Evolutionary conservation across 2,113 vertebrate genomes (phyloP).

Genomic region (Azemiops feae): DNA sequence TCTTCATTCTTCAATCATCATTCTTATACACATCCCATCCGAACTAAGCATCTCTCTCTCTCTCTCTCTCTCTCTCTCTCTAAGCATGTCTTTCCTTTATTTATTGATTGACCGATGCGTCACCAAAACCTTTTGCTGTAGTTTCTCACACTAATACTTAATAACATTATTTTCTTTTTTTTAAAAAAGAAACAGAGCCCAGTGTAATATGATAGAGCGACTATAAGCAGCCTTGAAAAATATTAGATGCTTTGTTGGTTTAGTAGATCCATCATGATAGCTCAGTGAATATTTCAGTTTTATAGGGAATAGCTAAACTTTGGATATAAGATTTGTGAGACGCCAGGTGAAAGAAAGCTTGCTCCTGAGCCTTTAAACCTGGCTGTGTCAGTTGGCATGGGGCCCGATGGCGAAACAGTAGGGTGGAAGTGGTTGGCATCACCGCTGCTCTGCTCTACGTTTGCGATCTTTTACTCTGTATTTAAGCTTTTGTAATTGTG

Average conservation of each 20-base stretch:
- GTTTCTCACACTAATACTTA: background rate
- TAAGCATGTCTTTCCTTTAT: too few species aligned
- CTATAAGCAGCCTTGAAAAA: background rate
- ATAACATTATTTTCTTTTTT: too few species aligned
- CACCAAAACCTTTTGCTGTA: background rate
- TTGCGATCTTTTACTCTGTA: too few species aligned
- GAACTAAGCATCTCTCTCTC: background rate
- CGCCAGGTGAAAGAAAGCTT: background rate
- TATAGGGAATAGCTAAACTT: background rate
- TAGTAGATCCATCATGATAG: background rate
- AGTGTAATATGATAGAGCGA: background rate
- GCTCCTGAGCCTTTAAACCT: background rate
- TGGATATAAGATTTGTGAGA: background rate
- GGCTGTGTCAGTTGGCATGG: too few species aligned
- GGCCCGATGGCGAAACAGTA: too few species aligned
- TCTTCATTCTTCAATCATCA: background rate
- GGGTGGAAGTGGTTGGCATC: too few species aligned
- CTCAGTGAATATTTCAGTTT: background rate
- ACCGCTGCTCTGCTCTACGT: too few species aligned
- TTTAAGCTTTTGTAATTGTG: too few species aligned
- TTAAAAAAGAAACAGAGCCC: background rate
- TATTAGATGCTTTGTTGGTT: too few species aligned
- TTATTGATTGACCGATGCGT: background rate
- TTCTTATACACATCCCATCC: background rate
- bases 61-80: too few species aligned